Evolutionary conservation across 2,113 vertebrate species (phyloP).

Genomic region (Pangasianodon gigas): DNA sequence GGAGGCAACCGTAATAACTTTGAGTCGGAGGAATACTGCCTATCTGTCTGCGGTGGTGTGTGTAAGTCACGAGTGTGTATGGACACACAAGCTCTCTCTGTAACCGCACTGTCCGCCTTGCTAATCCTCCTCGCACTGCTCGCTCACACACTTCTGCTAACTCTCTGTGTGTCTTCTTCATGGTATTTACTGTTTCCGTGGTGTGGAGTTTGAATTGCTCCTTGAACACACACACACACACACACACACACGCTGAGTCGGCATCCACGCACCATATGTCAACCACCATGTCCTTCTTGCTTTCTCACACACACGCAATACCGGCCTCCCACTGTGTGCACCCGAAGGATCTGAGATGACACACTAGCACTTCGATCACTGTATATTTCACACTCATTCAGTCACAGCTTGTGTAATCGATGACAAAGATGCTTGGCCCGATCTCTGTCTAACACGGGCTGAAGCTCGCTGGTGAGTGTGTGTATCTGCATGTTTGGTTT

Average conservation of each 20-base stretch:
- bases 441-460: constrained; percentile 13
- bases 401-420: constrained; percentile 36
- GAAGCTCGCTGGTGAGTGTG: constrained; percentile 4
- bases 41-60: constrained; percentile 96
- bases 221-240: neutral
- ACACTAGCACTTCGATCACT: constrained; percentile 6
- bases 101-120: neutral
- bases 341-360: constrained; percentile 9
- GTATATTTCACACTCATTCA: constrained; percentile 20
- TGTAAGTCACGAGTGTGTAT: constrained; percentile 82
- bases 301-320: constrained; percentile 28
- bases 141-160: constrained; percentile 1
- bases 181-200: neutral
- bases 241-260: constrained; percentile 11
- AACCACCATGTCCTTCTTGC: constrained; percentile 56
- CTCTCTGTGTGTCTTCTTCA: neutral
- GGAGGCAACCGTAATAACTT: constrained; percentile 99
- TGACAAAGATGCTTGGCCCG: neutral
- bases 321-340: constrained; percentile 13
- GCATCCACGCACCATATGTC: constrained; percentile 31
- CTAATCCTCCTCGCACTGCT: constrained; percentile 17
- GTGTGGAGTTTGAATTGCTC: neutral
- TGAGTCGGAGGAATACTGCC: constrained; percentile 97
- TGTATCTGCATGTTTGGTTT: constrained; percentile 36
- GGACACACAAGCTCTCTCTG: neutral